phyloP scores from a whole-genome alignment of 2,113 vertebrate genomes.

The Perca flavescens region DNA sequence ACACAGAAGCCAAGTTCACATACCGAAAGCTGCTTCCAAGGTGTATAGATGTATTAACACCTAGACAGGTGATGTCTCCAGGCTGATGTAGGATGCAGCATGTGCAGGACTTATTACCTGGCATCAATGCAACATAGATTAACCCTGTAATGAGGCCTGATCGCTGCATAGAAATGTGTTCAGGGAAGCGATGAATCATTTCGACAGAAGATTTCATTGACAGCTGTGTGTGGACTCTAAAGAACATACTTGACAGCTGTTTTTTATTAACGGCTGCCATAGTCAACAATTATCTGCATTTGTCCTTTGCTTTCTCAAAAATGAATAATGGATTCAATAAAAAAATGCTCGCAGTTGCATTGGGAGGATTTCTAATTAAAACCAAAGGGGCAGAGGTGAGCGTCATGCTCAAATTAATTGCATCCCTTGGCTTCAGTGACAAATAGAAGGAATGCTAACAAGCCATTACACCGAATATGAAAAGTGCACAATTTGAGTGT shows the following conservation, averaged over 20 bases:
- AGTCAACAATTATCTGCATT: conserved; percentile 7
- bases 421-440: conserved; percentile 37
- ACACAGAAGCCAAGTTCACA: conserved; percentile 28
- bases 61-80: conserved; percentile 1
- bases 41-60: conserved; percentile 21
- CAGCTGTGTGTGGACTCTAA: conserved; percentile 28
- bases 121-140: conserved; percentile 22
- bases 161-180: conserved; percentile 5
- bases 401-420: conserved; percentile 45
- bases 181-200: conserved; percentile 19
- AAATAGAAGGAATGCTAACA: conserved; percentile 44
- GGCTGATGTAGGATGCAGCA: not conserved
- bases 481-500: not conserved
- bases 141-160: not conserved
- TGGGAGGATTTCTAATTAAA: conserved; percentile 48
- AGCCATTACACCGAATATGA: conserved; percentile 16
- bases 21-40: conserved; percentile 14
- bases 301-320: conserved; percentile 27
- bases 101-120: not conserved
- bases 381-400: conserved; percentile 32
- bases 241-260: conserved; percentile 21
- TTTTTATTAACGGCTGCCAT: conserved; percentile 1
- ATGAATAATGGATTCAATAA: conserved; percentile 35
- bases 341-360: conserved; percentile 16
- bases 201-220: conserved; percentile 28